A percentile compares a stretch with the other conserved stretches of the same genome.
Evolutionary conservation across 2,797 vertebrate genomes (phyloP).

Genomic region (Ataeniobius toweri): DNA sequence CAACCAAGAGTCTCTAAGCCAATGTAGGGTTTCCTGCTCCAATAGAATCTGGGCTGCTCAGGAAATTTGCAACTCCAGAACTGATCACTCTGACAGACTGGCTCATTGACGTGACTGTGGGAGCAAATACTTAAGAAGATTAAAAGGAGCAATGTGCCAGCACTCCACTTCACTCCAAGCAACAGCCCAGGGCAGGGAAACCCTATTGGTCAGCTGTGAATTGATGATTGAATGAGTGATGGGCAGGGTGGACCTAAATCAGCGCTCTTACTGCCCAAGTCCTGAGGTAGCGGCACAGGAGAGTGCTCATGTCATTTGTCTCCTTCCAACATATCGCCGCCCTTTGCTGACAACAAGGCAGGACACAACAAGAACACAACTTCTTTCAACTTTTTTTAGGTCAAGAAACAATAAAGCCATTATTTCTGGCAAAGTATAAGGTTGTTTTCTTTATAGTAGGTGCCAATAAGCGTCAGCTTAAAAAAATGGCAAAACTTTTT

Average conservation of each 20-base stretch:
- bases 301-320: background rate
- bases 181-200: constrained; percentile 33
- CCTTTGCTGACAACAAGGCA: background rate
- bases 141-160: constrained; percentile 76
- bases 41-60: constrained; percentile 17
- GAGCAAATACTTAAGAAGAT: constrained; percentile 75
- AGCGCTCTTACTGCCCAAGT: constrained; percentile 50
- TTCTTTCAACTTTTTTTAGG: background rate
- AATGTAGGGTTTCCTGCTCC: constrained; percentile 9
- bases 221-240: constrained; percentile 57
- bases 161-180: constrained; percentile 58
- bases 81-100: constrained; percentile 60
- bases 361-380: background rate
- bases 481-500: background rate
- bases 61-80: constrained; percentile 35
- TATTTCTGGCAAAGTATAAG: background rate
- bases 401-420: background rate
- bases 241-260: constrained; percentile 34
- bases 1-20: constrained; percentile 33
- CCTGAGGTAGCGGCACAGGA: constrained; percentile 23
- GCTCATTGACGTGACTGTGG: constrained; percentile 55
- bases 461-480: background rate
- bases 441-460: background rate
- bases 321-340: background rate
- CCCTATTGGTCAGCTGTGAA: constrained; percentile 54